Percentiles rank a stretch among this genome's conserved stretches.
phyloP scores from a whole-genome alignment of 2,888 invertebrate genomes.

The Acrobasis suavella region DNA sequence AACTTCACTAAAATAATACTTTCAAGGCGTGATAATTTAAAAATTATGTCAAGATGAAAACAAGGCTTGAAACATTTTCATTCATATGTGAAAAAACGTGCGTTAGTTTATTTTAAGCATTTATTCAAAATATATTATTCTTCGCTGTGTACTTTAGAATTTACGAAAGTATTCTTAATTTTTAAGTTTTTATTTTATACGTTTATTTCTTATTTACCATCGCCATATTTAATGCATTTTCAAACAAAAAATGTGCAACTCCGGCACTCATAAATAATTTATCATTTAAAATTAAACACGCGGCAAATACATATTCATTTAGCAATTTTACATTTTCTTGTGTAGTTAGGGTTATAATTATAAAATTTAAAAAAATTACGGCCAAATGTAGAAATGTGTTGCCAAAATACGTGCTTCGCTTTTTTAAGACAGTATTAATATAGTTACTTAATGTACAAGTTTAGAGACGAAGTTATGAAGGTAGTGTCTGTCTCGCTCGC shows the following conservation, averaged over 20 bases:
- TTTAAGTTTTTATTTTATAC: constrained; percentile 2
- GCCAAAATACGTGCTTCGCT: constrained; percentile 22
- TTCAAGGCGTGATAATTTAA: no score
- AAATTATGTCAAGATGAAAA: no score
- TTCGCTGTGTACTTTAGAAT: neutral
- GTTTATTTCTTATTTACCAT: neutral
- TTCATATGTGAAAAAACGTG: neutral
- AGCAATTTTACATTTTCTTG: no score
- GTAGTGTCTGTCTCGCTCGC: neutral
- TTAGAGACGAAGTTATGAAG: neutral
- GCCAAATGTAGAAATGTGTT: neutral
- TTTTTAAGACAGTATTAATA: constrained; percentile 1
- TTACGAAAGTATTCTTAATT: constrained; percentile 9
- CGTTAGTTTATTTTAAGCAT: neutral
- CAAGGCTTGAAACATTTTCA: no score
- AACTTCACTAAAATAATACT: no score
- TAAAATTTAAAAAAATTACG: neutral
- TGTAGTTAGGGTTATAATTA: no score
- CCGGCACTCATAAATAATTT: neutral
- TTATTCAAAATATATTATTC: neutral
- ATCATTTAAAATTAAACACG: neutral
- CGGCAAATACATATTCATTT: constrained; percentile 6
- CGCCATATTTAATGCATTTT: constrained; percentile 17
- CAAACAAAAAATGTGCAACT: neutral
- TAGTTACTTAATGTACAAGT: neutral